Evolutionary conservation across 2,888 invertebrate species (phyloP).

Genomic region (Lasioglossum pauxillum): DNA sequence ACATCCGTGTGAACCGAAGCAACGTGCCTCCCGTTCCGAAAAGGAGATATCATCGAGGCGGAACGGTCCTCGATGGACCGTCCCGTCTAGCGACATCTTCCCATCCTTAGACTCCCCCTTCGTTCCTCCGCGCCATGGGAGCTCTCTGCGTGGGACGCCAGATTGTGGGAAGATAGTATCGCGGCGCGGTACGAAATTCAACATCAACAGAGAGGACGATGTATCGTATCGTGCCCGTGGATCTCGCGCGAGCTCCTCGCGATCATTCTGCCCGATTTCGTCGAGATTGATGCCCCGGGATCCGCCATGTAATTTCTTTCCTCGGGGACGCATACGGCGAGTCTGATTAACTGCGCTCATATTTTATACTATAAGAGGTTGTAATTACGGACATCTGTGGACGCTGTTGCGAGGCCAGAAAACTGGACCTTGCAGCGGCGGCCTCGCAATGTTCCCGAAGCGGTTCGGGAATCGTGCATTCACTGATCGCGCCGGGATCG

Average conservation of each 20-base stretch:
- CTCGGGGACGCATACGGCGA: background rate
- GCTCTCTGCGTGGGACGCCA: slow-evolving; percentile 64
- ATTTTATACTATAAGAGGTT: slow-evolving; percentile 34
- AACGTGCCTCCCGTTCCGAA: slow-evolving; percentile 63
- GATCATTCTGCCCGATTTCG: slow-evolving; percentile 59
- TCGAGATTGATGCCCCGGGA: slow-evolving; percentile 39
- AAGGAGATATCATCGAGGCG: slow-evolving; percentile 66
- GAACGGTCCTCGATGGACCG: slow-evolving; percentile 48
- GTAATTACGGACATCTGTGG: slow-evolving; percentile 35
- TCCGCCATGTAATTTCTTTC: slow-evolving; percentile 28
- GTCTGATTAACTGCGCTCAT: slow-evolving; percentile 47
- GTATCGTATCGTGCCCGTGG: slow-evolving; percentile 49
- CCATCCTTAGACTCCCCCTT: slow-evolving; percentile 20
- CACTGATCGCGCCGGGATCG: background rate
- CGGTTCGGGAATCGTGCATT: background rate
- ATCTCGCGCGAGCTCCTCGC: slow-evolving; percentile 39
- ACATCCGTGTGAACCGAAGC: slow-evolving; percentile 69
- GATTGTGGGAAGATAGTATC: slow-evolving; percentile 68
- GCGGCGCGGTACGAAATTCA: slow-evolving; percentile 58
- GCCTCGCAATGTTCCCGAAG: background rate
- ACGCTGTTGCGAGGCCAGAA: background rate
- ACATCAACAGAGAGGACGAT: slow-evolving; percentile 30
- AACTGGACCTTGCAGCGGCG: background rate
- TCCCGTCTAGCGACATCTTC: slow-evolving; percentile 55
- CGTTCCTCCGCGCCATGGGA: slow-evolving; percentile 42